Percentiles rank a stretch among this genome's conserved stretches.
Evolutionary conservation across 2,888 invertebrate species (phyloP).

Genomic region (Venustoraphidia nigricollis): DNA sequence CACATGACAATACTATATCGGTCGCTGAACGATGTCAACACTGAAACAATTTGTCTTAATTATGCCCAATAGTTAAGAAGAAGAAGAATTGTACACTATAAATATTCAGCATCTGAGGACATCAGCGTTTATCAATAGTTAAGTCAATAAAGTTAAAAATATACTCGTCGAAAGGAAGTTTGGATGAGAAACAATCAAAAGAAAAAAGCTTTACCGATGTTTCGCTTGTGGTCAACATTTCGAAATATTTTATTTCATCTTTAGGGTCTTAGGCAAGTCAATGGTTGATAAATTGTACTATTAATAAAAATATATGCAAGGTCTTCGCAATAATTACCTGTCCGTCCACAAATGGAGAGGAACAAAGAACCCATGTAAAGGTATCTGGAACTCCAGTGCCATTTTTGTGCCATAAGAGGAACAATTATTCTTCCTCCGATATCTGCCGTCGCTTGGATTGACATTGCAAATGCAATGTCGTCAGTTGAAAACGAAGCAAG

Average conservation of each 20-base stretch:
- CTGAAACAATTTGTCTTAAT: neutral
- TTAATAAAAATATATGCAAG: constrained; percentile 3
- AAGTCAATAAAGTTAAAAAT: too few relatives aligned
- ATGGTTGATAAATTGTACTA: too few relatives aligned
- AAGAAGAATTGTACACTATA: too few relatives aligned
- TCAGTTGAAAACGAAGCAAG: constrained; percentile 21
- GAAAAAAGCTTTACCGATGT: too few relatives aligned
- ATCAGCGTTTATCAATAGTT: too few relatives aligned
- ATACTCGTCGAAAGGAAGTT: too few relatives aligned
- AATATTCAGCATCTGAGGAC: too few relatives aligned
- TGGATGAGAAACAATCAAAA: too few relatives aligned
- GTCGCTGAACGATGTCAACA: constrained; percentile 4
- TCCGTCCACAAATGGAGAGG: constrained; percentile 24
- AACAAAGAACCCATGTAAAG: constrained; percentile 25
- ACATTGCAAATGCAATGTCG: constrained; percentile 24
- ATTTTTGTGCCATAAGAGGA: constrained; percentile 23
- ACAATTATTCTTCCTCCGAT: constrained; percentile 25
- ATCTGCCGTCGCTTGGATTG: constrained; percentile 25
- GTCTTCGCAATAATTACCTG: constrained; percentile 18
- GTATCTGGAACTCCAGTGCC: constrained; percentile 20
- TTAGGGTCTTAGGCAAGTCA: too few relatives aligned
- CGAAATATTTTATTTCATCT: too few relatives aligned
- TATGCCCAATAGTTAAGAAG: too few relatives aligned
- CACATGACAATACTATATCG: constrained; percentile 15
- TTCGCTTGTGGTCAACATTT: too few relatives aligned